Evolutionary conservation across 2,888 invertebrate species (phyloP), one percentile per base, ranked within the genome.

Genomic region (Metopia argyrocephala): DNA sequence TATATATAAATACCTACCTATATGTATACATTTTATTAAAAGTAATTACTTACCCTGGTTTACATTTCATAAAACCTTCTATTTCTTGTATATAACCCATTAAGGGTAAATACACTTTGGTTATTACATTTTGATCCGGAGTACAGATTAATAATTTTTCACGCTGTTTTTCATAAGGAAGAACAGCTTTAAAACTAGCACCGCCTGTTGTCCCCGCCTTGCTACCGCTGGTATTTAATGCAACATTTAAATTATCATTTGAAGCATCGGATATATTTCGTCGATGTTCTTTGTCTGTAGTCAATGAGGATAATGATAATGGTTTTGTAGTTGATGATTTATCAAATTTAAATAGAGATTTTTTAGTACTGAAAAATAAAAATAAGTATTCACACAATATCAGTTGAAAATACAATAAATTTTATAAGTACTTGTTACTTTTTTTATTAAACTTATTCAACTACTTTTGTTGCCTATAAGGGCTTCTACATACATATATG

Each of bases 81-180:
- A 98, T 95, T 89, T 97, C 96, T 71, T 94, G 94, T 82, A 96
- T 94, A 85, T 98, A 96, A 78, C 93, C 93, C 91, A 95, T 95
- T 78, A 98, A 92, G 2, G 96, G 94, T 57, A 95, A 94, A 90
- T 96, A 96, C 75, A 96, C 94, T 28, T 95, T 93, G 87, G 95
- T 93, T 86, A 96, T 93, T 87, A 94, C 94, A 84, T 93, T 93
- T 56, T 94, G 93, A 89, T 95, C 94, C 5, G 95, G 93, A 52
- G 93, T 92, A 84, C 97, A 96, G 68, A 98, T 95, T 61, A 96
- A 91, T 62, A 93, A 89, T 86, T 94, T 94, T 83, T 93, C 92
- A 2, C 90, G 87, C 54, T 88, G 87, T 62, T 89, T 89, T 18
- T 87, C 87, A 28, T 86, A 84, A 0, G 78, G 76, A 75, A 78